phyloP scores from a whole-genome alignment of 2,888 invertebrate genomes.

The Drymonia ruficornis region DNA sequence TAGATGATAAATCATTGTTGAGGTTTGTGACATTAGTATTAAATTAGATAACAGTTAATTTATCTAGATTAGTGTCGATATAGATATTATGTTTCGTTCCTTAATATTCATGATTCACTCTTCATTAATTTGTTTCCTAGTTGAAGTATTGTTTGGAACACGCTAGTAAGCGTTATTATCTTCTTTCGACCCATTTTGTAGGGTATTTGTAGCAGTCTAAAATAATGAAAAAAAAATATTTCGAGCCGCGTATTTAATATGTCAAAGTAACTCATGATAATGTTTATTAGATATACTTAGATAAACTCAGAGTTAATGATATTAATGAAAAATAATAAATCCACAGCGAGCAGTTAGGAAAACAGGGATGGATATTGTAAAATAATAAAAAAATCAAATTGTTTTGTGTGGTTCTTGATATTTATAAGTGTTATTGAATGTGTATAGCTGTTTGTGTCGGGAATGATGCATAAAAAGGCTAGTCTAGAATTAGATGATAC shows the following conservation, averaged over 20 bases:
- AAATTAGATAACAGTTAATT: constrained; percentile 65
- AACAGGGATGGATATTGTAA: constrained; percentile 82
- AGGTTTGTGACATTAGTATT: constrained; percentile 72
- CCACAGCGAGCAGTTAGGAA: constrained; percentile 82
- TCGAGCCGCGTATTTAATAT: constrained; percentile 85
- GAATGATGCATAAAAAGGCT: constrained; percentile 64
- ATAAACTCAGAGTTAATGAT: constrained; percentile 75
- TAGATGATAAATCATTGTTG: constrained; percentile 76
- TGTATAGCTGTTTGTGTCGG: constrained; percentile 76
- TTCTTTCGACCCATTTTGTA: constrained; percentile 78
- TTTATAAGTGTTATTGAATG: constrained; percentile 81
- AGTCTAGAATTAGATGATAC: constrained; percentile 66
- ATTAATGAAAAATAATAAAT: constrained; percentile 62
- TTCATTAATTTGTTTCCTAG: constrained; percentile 37
- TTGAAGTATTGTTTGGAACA: constrained; percentile 52
- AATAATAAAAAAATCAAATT: constrained; percentile 64
- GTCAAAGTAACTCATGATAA: constrained; percentile 84
- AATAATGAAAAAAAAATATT: constrained; percentile 74
- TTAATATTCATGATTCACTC: constrained; percentile 50
- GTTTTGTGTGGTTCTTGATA: constrained; percentile 80
- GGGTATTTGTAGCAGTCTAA: constrained; percentile 77
- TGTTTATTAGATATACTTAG: constrained; percentile 81
- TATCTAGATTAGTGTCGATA: constrained; percentile 67
- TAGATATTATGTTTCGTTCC: constrained; percentile 52
- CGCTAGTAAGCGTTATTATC: constrained; percentile 54